Evolutionary conservation across 2,797 vertebrate species (phyloP), one percentile per base, ranked within the genome.

Genomic region (Halcyon leucocephala): DNA sequence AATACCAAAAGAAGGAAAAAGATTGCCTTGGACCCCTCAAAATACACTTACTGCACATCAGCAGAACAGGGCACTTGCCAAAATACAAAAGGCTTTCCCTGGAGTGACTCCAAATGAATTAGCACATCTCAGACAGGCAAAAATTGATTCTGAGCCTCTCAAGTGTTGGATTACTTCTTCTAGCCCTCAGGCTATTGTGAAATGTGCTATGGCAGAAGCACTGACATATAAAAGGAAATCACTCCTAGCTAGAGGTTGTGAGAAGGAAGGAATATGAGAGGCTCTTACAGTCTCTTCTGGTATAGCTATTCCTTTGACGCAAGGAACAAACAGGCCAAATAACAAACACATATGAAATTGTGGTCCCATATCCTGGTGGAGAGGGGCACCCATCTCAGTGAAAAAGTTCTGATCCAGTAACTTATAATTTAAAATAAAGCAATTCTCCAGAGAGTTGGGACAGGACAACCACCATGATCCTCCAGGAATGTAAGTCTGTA

Each of bases 171-270:
- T 89, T 73, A 64, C 24, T 48, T 79, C 35, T 71, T 78, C 58
- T n/a, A 77, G 66, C 80, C 93, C 81, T 82, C 64, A 84, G 83
- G 92, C 73, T 94, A 61, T 58, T 89, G 62, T 66, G 86, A 90
- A 94, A 94, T 71, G 33, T 55, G 60, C 86, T 65, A 54, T 31
- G 41, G 79, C 57, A 89, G 44, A 64, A 86, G 62, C 1, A 8
- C 19, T 93, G 81, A 46, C 24, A 37, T 22, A 3, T 51, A 44
- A 89, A 91, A 86, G 18, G 17, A 79, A 82, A 90, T 62, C 58
- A 48, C 39, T 69, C 31, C 60, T 48, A 52, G 55, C 35, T 64
- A 70, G 70, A 72, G 18, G 24, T 7, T 83, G 24, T 49, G 54
- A 91, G 62, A 82, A 65, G 44, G 49, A 74, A 84, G 29, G 66